Base-by-base conservation (phyloP, 1,140 invertebrate species). In the Bradynema listronoti region DNA sequence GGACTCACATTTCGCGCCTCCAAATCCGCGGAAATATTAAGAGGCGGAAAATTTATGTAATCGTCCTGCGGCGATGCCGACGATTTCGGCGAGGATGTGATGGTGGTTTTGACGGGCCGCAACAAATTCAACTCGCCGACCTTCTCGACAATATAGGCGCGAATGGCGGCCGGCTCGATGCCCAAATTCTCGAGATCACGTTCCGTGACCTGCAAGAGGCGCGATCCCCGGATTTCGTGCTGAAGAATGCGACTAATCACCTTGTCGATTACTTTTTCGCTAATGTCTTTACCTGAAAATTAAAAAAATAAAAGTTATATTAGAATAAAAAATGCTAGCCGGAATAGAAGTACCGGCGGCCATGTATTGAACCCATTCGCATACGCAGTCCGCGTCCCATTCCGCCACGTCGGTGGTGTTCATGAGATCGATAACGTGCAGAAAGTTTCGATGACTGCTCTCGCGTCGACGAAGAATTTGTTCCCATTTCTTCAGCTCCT, bases 181-280 rank as follows among this genome's bases (percentile, higher is more conserved):
- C 68, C 71, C 14, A 73, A 57, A 24, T 54, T 36, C 32, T 75
- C 65, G 27, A 73, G 57, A 61, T 73, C 71, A 34, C 66, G 66
- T 36, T 68, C 64, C 6, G 72, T 68, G 46, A 73, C 62, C 50
- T 72, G 54, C 6, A 73, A 29, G 14, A 73, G 52, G 36, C 71
- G 46, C 19, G 58, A 54, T 2, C 71, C 71, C 30, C 60, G 67
- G 46, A 73, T 73, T 50, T 61, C 36, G 55, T 75, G 59, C 41
- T 66, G 42, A n/a, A 66, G 58, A 19, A 72, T 54, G 14, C 41
- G 53, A 4, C 56, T 33, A 30, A 73, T 63, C 24, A 71, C 50
- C 36, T 57, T 42, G 22, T 72, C 61, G 27, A 71, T 43, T 47
- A 56, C 60, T 14, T 58, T 61, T 34, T 57, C 33, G 6, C 57